Evolutionary conservation across 2,797 vertebrate genomes (phyloP).

Genomic region (Parauchenoglanis ngamensis): DNA sequence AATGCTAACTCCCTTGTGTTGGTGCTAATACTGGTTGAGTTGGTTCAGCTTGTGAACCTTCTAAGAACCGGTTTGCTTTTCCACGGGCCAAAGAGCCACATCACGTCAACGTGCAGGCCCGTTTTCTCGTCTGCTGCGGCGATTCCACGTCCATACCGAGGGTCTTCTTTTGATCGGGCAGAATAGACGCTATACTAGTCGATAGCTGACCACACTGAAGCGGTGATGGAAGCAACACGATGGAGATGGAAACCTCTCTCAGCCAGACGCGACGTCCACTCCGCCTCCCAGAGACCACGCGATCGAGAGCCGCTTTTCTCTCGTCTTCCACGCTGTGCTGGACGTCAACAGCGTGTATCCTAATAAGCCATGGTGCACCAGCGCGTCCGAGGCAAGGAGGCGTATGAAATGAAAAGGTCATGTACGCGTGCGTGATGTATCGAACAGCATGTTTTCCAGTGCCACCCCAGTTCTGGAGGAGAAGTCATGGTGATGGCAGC

Average conservation of each 20-base stretch:
- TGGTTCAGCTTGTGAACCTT: too few species aligned
- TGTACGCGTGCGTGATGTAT: constrained; percentile 15
- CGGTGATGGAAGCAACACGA: constrained; percentile 39
- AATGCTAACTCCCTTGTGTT: too few species aligned
- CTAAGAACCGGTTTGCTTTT: too few species aligned
- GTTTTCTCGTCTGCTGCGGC: too few species aligned
- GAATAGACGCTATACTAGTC: too few species aligned
- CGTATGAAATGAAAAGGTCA: constrained; percentile 47
- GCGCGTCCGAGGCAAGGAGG: constrained; percentile 3
- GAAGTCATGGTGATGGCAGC: too few species aligned
- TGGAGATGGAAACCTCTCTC: constrained; percentile 50
- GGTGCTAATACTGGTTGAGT: too few species aligned
- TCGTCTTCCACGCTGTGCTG: neutral
- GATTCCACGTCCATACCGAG: too few species aligned
- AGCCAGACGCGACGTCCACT: constrained; percentile 44
- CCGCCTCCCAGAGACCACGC: constrained; percentile 25
- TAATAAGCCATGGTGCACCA: constrained; percentile 14
- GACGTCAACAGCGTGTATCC: neutral
- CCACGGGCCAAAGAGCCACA: too few species aligned
- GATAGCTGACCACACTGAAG: constrained; percentile 36
- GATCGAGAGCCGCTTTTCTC: constrained; percentile 28
- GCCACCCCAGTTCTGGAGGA: neutral
- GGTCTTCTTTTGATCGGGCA: too few species aligned
- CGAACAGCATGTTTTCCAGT: constrained; percentile 2
- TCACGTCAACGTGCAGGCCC: too few species aligned